Evolutionary conservation across 2,888 invertebrate species (phyloP), one percentile per base, ranked within the genome.

Genomic region (Drosophila austrosaltans): DNA sequence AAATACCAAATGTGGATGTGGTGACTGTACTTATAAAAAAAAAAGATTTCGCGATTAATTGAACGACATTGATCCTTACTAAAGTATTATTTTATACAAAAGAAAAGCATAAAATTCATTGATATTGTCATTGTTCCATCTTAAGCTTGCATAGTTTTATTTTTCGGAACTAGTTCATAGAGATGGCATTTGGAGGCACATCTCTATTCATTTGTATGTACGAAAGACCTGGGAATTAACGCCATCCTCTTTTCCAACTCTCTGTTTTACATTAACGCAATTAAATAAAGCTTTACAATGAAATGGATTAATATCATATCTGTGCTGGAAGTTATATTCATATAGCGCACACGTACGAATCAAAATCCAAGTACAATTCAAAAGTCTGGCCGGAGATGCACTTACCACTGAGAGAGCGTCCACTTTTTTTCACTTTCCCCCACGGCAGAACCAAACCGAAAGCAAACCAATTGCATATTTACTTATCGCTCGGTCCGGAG

Each of bases 251-350:
- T 22, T 0, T 16, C 10, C 48, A 22, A 22, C 48, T 48, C 22
- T 22, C 48, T 12, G 4, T 76, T 56, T 20, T 12, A 32, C 56
- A 56, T 56, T 36, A 56, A 56, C 66, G 63, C 69, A 77, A 79
- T 82, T 83, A 76, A 86, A 81, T 76, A 77, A 77, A 71, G 66
- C 71, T 81, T 63, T 73, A 75, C 63, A 77, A 77, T 73, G 64
- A 82, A 74, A 73, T 72, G 76, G 66, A 87, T 83, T 83, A 63
- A 10, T 67, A 61, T 58, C 69, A 66, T 73, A 75, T 75, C 69
- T 53, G 53, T 59, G 48, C 1, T 48, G 48, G 48, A 73, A 68
- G 71, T 61, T 66, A 73, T 71, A 63, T 69, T 74, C 60, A 74
- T 69, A 64, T 48, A 12, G 48, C 25, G 10, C 48, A 48, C 48